phyloP scores from a whole-genome alignment of 2,113 vertebrate genomes.

The Oryzias woworae region DNA sequence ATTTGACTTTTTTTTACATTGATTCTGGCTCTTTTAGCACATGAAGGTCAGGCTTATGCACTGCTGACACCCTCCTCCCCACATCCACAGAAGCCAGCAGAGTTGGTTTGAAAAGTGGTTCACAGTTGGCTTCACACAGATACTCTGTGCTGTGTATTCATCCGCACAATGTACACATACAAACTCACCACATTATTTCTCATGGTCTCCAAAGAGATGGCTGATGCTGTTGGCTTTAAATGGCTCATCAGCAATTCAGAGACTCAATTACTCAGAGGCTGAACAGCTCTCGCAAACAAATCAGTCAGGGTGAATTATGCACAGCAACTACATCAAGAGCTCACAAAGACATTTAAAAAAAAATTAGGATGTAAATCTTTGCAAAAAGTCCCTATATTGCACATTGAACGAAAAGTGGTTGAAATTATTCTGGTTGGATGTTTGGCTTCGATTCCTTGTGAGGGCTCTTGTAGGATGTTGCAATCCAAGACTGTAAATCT shows the following conservation, averaged over 20 bases:
- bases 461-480: constrained; percentile 15
- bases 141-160: not conserved
- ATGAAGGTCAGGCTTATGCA: not conserved
- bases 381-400: not conserved
- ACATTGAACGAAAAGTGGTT: not conserved
- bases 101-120: not conserved
- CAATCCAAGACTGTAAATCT: constrained; percentile 24
- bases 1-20: constrained; percentile 1
- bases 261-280: constrained; percentile 2
- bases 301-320: constrained; percentile 20
- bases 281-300: constrained; percentile 19
- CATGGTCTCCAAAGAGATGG: constrained; percentile 26
- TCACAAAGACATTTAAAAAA: not conserved
- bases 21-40: not conserved
- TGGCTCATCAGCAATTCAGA: constrained; percentile 33
- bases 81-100: not conserved
- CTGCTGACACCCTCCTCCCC: not conserved
- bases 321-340: constrained; percentile 8
- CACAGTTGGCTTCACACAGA: not conserved
- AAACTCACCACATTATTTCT: constrained; percentile 21
- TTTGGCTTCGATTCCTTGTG: constrained; percentile 27
- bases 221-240: constrained; percentile 17
- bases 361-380: not conserved
- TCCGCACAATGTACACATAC: constrained; percentile 6
- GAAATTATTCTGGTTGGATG: constrained; percentile 4